Base-by-base conservation (phyloP, 2,113 vertebrate genomes). In the Anguilla rostrata region DNA sequence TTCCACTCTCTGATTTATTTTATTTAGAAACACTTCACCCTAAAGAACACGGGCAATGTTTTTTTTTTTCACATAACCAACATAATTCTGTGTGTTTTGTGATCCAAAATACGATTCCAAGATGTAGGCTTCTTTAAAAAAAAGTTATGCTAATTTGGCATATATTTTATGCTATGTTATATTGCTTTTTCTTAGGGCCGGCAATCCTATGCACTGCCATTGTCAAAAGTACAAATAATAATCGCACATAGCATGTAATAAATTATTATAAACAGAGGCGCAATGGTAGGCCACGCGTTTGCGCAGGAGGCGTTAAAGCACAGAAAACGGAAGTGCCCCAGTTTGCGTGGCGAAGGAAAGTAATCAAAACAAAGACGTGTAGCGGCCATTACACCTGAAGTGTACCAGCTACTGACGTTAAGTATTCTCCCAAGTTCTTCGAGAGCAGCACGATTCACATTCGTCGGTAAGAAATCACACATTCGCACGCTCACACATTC, bases 311-410 rank as follows among this genome's bases (percentile, higher is more conserved):
- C 5, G 71, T 75, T 75, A 75, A 75, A 75, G 71, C 71, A 75
- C 34, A 75, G n/a, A 75, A 34, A 75, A 75, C 71, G 71, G 71
- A 75, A 75, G 71, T 75, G n/a, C 71, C 71, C 71, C n/a, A 39
- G 79, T 80, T 39, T 63, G 85, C 85, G 85, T 40, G 3, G 9
- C 79, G 78, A 2, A 53, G 39, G 53, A 39, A 85, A 85, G 75
- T 26, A 81, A 85, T 82, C 87, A 88, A 85, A 88, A 88, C 83
- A 88, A 88, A 84, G 63, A 88, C 60, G 41, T 83, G 63, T 29
- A 84, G 87, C 84, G 83, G 87, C 87, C 87, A 88, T 88, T 88
- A 88, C 60, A 85, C 78, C 87, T 87, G 83, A 85, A 71, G 40
- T 49, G 39, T 43, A 8, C 18, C 49, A 78, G 29, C 40, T 15